Conservation (phyloP, 2,888 invertebrate species). For the Tenthredo livida region DNA sequence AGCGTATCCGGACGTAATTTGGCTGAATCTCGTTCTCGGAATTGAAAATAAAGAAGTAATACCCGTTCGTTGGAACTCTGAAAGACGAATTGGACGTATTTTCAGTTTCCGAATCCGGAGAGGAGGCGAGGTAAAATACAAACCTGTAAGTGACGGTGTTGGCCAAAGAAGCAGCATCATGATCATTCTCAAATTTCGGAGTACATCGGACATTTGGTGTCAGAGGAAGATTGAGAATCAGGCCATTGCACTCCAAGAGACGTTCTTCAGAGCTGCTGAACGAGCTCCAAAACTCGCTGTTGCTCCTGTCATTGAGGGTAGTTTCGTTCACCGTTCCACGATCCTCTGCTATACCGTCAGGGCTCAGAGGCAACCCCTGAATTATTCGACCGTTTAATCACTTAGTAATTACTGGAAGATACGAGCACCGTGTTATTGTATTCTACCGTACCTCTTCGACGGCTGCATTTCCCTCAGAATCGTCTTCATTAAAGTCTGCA, state of each 20-base stretch:
- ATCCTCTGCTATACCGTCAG: conserved; percentile 84
- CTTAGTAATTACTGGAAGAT: not conserved
- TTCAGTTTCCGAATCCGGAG: not conserved
- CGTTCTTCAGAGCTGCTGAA: conserved; percentile 91
- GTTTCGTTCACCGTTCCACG: conserved; percentile 84
- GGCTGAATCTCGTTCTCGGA: conserved; percentile 89
- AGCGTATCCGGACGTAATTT: conserved; percentile 85
- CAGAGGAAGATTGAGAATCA: conserved; percentile 86
- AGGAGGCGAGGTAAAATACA: conserved; percentile 53
- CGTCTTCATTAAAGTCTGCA: conserved; percentile 80
- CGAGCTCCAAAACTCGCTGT: conserved; percentile 90
- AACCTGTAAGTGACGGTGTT: conserved; percentile 87
- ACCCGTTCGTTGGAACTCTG: conserved; percentile 87
- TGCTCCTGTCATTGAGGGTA: conserved; percentile 85
- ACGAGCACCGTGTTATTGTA: not conserved
- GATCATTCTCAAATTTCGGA: conserved; percentile 75
- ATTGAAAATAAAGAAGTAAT: conserved; percentile 91
- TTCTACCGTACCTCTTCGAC: conserved; percentile 81
- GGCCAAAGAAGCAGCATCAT: conserved; percentile 79
- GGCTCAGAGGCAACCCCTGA: conserved; percentile 74
- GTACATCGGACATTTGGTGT: conserved; percentile 83
- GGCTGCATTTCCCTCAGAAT: conserved; percentile 82
- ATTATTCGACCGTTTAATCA: not conserved
- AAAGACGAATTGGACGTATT: conserved; percentile 58
- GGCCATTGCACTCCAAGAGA: conserved; percentile 86